Percentiles rank a stretch among this genome's conserved stretches.
Evolutionary conservation across 2,888 invertebrate genomes (phyloP).

Genomic region (Unio delphinus): DNA sequence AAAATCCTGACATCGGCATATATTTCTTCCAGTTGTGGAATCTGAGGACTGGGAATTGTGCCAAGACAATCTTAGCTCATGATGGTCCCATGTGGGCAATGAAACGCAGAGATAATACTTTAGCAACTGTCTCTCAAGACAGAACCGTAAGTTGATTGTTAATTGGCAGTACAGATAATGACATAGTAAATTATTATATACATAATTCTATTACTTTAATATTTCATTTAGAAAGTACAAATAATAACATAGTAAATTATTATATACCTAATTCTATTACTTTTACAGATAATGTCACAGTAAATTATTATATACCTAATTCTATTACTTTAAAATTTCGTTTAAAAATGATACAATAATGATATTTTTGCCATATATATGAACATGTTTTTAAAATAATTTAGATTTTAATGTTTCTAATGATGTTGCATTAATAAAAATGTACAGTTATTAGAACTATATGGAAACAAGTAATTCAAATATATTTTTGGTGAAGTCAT

Average conservation of each 20-base stretch:
- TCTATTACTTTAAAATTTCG: not conserved
- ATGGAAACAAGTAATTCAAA: no score
- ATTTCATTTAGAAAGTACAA: not conserved
- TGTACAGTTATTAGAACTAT: no score
- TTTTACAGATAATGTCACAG: no score
- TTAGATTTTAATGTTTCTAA: no score
- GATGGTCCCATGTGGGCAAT: conserved; percentile 66
- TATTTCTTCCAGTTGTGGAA: conserved; percentile 61
- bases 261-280: no score
- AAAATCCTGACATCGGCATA: no score
- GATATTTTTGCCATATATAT: no score
- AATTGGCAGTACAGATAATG: not conserved
- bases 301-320: not conserved
- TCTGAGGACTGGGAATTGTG: conserved; percentile 53
- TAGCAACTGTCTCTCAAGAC: conserved; percentile 67
- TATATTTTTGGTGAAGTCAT: no score
- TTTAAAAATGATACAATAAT: not conserved
- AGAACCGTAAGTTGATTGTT: conserved; percentile 49
- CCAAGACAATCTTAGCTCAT: conserved; percentile 61
- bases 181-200: not conserved
- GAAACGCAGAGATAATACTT: conserved; percentile 43
- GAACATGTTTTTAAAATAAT: no score
- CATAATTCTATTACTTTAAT: not conserved
- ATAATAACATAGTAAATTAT: no score
- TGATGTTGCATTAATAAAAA: no score